Base-by-base conservation (phyloP, 2,113 vertebrate genomes). In the Chloebia gouldiae region DNA sequence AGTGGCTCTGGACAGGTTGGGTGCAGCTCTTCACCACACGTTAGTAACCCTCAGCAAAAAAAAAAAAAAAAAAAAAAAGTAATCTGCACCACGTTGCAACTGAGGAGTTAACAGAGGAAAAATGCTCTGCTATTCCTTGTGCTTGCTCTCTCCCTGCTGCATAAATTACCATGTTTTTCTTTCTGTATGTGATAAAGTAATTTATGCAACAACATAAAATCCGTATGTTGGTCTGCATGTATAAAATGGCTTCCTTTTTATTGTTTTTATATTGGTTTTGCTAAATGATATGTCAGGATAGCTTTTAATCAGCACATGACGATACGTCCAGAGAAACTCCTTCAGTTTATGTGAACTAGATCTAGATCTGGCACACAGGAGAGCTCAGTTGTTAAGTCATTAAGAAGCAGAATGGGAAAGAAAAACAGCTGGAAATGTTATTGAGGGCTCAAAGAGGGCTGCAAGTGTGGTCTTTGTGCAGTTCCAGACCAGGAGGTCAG, bases 71-170 rank as follows among this genome's bases (percentile, higher is more conserved):
- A 56, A 65, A 40, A 70, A 39, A 70, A 66, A 50, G 10, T 90
- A 50, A 65, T 76, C 88, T 53, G 79, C 50, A 86, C 71, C 39
- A 85, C 23, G 8, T 47, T 83, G 68, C 51, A 77, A 31, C 9
- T 39, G 81, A 88, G 75, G 86, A 95, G 83, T 94, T 84, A 92
- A 96, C 49, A 81, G 28, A 81, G 44, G 84, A 65, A 89, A 83
- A 95, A 86, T 1, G 21, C 31, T 94, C 81, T 13, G 71, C 60
- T 77, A n/a, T 63, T 47, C 51, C 80, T 89, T 7, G 4, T 20
- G 1, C 84, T 93, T 7, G 1, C 51, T 93, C 81, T 82, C 71
- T 94, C 75, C 59, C n/a, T 42, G 45, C 77, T 88, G 47, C 76
- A 75, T 88, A 79, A 81, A 82, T 69, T 88, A 69, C 57, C 0